Conservation (phyloP, 2,113 vertebrate species). For the Pyrgilauda ruficollis region DNA sequence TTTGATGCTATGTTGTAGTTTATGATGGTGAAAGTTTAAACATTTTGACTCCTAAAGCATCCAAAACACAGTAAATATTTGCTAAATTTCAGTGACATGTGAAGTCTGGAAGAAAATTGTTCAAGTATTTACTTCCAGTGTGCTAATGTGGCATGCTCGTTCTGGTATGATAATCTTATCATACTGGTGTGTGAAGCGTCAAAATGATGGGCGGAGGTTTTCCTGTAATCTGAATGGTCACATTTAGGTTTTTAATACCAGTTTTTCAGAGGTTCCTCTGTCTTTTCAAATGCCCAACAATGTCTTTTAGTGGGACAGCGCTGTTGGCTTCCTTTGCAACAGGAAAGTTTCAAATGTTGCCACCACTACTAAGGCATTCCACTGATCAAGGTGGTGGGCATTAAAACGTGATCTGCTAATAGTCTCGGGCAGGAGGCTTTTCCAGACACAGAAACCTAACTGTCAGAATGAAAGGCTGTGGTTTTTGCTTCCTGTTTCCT, state of each 20-base stretch:
- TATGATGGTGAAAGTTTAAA: background rate
- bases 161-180: background rate
- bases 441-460: background rate
- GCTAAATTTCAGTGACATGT: background rate
- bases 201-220: background rate
- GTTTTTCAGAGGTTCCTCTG: background rate
- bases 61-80: background rate
- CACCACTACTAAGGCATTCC: background rate
- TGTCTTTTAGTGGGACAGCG: background rate
- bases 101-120: background rate
- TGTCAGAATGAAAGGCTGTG: background rate
- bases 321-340: background rate
- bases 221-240: background rate
- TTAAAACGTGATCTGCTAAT: background rate
- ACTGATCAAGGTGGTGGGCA: background rate
- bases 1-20: background rate
- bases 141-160: background rate
- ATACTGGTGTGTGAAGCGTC: background rate
- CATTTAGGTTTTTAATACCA: background rate
- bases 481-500: background rate
- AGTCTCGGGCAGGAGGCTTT: background rate
- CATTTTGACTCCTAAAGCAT: background rate
- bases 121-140: background rate
- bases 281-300: background rate
- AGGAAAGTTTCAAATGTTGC: background rate